Percentiles rank a stretch among this genome's conserved stretches.
Evolutionary conservation across 1,140 invertebrate genomes (phyloP).

Genomic region (Apis dorsata): DNA sequence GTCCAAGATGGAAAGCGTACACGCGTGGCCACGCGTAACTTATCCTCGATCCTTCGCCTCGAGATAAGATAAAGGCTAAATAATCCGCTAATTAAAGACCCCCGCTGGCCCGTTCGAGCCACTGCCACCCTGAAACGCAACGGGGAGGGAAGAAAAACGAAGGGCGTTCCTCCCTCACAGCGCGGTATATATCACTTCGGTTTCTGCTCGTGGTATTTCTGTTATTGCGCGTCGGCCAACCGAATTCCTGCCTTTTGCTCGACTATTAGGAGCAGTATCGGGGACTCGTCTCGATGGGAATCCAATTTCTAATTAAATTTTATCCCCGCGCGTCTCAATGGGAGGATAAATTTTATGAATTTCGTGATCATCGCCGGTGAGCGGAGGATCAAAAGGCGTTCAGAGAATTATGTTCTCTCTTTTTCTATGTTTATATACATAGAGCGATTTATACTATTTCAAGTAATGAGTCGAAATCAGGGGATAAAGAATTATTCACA

Average conservation of each 20-base stretch:
- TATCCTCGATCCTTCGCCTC: slow-evolving; percentile 46
- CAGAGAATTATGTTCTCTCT: background rate
- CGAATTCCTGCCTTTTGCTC: slow-evolving; percentile 29
- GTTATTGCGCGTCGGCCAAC: background rate
- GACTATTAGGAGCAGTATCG: slow-evolving; percentile 35
- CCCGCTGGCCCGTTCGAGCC: slow-evolving; percentile 9
- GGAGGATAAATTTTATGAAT: slow-evolving; percentile 26
- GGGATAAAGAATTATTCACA: no score
- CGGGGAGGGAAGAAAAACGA: slow-evolving; percentile 43
- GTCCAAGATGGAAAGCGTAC: slow-evolving; percentile 46
- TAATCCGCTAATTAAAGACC: slow-evolving; percentile 65
- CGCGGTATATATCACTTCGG: background rate
- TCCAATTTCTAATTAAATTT: slow-evolving; percentile 49
- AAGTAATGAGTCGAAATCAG: no score
- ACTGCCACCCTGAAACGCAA: slow-evolving; percentile 24
- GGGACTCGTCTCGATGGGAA: background rate
- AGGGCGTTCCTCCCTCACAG: background rate
- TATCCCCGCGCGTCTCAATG: background rate
- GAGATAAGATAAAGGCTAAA: slow-evolving; percentile 62
- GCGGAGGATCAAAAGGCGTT: background rate
- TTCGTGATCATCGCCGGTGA: background rate
- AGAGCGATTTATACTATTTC: background rate
- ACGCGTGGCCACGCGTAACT: slow-evolving; percentile 47
- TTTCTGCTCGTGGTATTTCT: background rate
- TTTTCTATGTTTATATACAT: background rate